Base-by-base conservation (phyloP, 2,113 vertebrate species). In the Oryzias javanicus region DNA sequence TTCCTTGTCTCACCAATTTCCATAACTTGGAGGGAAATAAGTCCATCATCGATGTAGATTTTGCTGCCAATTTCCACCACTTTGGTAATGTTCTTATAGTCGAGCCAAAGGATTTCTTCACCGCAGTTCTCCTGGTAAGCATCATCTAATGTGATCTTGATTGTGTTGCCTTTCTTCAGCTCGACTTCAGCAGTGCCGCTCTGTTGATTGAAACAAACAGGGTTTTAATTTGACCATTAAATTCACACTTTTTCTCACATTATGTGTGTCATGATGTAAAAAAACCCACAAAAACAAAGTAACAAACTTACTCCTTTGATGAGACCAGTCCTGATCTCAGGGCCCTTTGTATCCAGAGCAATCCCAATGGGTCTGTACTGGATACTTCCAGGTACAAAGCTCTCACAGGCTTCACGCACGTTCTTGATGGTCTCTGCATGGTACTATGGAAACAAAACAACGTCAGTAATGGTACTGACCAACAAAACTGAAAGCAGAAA, bases 291-390 rank as follows among this genome's bases (percentile, higher is more conserved):
- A 17, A 18, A 7, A n/a, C n/a, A n/a, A 5, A 49, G 14, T 17
- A 14, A 5, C 52, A 18, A 41, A 83, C 94, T 94, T 81, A 99
- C 97, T 76, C 97, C 97, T 64, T 92, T 91, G 86, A 99, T 99
- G 76, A 99, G 97, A 65, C 97, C 97, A 12, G 97, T 99, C 79
- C 97, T 89, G 87, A 99, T 99, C 92, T 99, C 97, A 3, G 97
- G 97, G 75, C 97, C 97, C 83, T 99, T 99, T 16, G 97, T 99
- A 88, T 99, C 97, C 89, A 99, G 88, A 40, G 97, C 97, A 66
- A 99, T 92, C 52, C 93, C 96, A 14, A 99, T 90, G 0, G 97
- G 97, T 60, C 97, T 91, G 91, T 98, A 99, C 4, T 93, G 91
- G 73, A 99, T 96, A 27, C 95, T 96, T 65, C 97, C 94, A 1